Evolutionary conservation across 2,888 invertebrate genomes (phyloP), one percentile per base, ranked within the genome.

Genomic region (Physocephala rufipes): DNA sequence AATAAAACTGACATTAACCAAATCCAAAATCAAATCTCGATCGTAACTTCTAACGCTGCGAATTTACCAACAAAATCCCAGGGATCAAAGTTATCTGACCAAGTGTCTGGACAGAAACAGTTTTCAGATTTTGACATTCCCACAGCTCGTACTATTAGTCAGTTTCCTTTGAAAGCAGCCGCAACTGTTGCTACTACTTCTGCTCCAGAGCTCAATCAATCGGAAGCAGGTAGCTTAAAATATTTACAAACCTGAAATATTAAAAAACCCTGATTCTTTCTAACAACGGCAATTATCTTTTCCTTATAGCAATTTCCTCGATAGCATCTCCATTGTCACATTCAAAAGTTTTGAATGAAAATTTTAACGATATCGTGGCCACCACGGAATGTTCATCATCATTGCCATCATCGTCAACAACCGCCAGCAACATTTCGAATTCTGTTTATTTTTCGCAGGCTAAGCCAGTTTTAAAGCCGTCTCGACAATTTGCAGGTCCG

Each of bases 21-120:
- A 43, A 30, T 69, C 66, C 86, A 45, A 86, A 87, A 75, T 90
- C 89, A 89, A 79, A 90, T 90, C 90, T 82, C 88, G 12, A 86
- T 87, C 78, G 89, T 89, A 74, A 89, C 89, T 65, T 30, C 16
- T 64, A 55, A 55, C 67, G 16, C 74, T 74, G 36, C 28, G 51
- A 5, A 71, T 19, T 66, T 30, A 21, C 45, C 71, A 28, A 45
- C 49, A 53, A 36, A 70, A 30, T 62, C 55, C 24, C 45, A 71
- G 28, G 58, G 73, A 73, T 51, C 75, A 77, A 79, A 67, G 73
- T 26, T 45, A 61, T n/a, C 62, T 70, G 55, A 21, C 47, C 61
- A 61, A 70, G 19, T 58, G 51, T 45, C 71, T 84, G 85, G 84
- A 79, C 87, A 86, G 85, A 87, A 86, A 74, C 78, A 58, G 62